Percentiles rank a stretch among this genome's conserved stretches.
Conservation (phyloP, 2,113 vertebrate genomes). For the Isichthys henryi region DNA sequence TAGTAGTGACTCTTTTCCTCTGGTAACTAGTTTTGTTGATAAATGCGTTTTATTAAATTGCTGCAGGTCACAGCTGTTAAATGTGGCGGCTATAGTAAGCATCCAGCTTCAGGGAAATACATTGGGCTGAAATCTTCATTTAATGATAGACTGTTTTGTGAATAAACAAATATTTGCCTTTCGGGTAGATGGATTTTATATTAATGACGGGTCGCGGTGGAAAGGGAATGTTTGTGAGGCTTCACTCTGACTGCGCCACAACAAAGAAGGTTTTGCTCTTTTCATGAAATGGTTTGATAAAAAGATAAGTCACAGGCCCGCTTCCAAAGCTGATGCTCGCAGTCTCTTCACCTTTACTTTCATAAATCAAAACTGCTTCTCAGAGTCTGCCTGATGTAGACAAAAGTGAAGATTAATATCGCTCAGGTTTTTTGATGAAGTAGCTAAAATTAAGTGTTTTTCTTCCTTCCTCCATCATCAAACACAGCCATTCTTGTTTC, state of each 20-base stretch:
- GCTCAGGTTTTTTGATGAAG: slow-evolving; percentile 5
- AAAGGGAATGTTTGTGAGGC: neutral
- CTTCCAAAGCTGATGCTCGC: neutral
- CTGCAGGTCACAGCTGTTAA: neutral
- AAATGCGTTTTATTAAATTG: neutral
- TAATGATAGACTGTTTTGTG: neutral
- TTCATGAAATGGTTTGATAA: neutral
- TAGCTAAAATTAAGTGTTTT: neutral
- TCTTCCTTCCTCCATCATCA: neutral
- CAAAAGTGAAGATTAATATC: slow-evolving; percentile 11
- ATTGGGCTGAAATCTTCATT: neutral
- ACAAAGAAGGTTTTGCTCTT: neutral
- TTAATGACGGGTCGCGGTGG: neutral
- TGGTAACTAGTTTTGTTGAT: slow-evolving; percentile 1
- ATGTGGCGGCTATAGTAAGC: neutral
- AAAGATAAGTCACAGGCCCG: neutral
- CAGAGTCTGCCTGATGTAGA: neutral
- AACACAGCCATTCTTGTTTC: neutral
- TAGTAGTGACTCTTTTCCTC: neutral
- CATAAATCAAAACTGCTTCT: slow-evolving; percentile 11
- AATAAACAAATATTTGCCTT: slow-evolving; percentile 2
- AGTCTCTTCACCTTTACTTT: neutral
- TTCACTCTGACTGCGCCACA: neutral
- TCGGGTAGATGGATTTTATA: neutral
- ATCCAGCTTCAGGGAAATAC: neutral